phyloP scores from a whole-genome alignment of 2,113 vertebrate species.

The Archocentrus centrarchus region DNA sequence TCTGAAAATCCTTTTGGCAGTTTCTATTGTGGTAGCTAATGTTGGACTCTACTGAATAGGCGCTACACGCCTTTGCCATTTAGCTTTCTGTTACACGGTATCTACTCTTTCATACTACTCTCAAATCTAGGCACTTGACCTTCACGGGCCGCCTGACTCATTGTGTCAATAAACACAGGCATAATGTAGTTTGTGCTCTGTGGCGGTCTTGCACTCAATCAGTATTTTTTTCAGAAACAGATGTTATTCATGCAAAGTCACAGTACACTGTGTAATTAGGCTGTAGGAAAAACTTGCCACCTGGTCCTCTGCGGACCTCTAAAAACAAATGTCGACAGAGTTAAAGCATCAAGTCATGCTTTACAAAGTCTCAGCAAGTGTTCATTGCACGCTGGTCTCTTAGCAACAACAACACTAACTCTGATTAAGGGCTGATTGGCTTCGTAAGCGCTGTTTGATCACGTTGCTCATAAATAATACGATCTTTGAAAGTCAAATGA shows the following conservation, averaged over 20 bases:
- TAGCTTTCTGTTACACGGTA: slow-evolving; percentile 67
- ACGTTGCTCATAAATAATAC: slow-evolving; percentile 22
- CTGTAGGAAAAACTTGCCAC: slow-evolving; percentile 3
- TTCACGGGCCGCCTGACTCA: slow-evolving; percentile 72
- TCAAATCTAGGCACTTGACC: slow-evolving; percentile 72
- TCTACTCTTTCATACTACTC: slow-evolving; percentile 61
- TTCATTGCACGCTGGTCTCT: slow-evolving; percentile 59
- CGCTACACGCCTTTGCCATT: slow-evolving; percentile 62
- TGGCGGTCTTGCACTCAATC: slow-evolving; percentile 22
- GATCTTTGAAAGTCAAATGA: slow-evolving; percentile 19
- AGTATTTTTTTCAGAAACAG: slow-evolving; percentile 34
- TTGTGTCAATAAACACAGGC: slow-evolving; percentile 64
- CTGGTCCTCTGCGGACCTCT: slow-evolving; percentile 7
- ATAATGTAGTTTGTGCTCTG: slow-evolving; percentile 58
- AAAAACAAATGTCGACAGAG: slow-evolving; percentile 30
- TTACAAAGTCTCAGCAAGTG: slow-evolving; percentile 43
- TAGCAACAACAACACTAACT: slow-evolving; percentile 70
- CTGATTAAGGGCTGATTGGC: slow-evolving; percentile 65
- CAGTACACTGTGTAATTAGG: slow-evolving; percentile 11
- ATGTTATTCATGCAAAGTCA: slow-evolving; percentile 54
- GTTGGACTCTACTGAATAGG: slow-evolving; percentile 47
- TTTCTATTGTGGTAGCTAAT: slow-evolving; percentile 67
- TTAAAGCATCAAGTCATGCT: slow-evolving; percentile 31
- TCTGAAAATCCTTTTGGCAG: slow-evolving; percentile 65
- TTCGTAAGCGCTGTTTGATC: slow-evolving; percentile 26